Evolutionary conservation across 2,888 invertebrate species (phyloP).

Genomic region (Apotomis capreana): DNA sequence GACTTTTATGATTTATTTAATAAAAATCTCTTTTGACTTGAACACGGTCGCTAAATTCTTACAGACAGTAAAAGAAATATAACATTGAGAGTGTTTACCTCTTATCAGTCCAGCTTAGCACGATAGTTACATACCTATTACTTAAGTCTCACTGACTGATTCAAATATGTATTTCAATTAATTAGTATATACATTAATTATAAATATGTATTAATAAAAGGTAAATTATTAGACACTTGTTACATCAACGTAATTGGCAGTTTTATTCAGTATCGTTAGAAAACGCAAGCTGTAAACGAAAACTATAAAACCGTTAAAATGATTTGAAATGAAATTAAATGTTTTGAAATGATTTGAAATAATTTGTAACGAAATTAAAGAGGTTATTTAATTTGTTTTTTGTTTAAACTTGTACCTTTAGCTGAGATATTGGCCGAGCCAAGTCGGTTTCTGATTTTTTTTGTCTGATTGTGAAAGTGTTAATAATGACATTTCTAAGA

Average conservation of each 20-base stretch:
- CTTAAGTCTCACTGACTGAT: constrained; percentile 67
- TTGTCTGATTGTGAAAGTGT: too few relatives aligned
- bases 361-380: too few relatives aligned
- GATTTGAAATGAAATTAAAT: too few relatives aligned
- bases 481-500: too few relatives aligned
- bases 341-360: too few relatives aligned
- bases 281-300: too few relatives aligned
- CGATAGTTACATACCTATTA: constrained; percentile 63
- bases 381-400: too few relatives aligned
- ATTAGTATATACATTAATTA: constrained; percentile 55
- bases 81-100: constrained; percentile 76
- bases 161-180: constrained; percentile 58
- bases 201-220: constrained; percentile 50
- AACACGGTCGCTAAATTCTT: constrained; percentile 82
- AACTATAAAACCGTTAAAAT: too few relatives aligned
- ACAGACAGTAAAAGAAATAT: constrained; percentile 78
- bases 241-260: constrained; percentile 23
- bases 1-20: constrained; percentile 70
- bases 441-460: too few relatives aligned
- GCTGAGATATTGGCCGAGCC: too few relatives aligned
- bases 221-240: constrained; percentile 30
- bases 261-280: neutral
- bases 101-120: constrained; percentile 75
- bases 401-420: too few relatives aligned
- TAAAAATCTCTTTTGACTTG: constrained; percentile 83